Conservation (phyloP, 2,797 vertebrate genomes). For the Cynopterus sphinx region DNA sequence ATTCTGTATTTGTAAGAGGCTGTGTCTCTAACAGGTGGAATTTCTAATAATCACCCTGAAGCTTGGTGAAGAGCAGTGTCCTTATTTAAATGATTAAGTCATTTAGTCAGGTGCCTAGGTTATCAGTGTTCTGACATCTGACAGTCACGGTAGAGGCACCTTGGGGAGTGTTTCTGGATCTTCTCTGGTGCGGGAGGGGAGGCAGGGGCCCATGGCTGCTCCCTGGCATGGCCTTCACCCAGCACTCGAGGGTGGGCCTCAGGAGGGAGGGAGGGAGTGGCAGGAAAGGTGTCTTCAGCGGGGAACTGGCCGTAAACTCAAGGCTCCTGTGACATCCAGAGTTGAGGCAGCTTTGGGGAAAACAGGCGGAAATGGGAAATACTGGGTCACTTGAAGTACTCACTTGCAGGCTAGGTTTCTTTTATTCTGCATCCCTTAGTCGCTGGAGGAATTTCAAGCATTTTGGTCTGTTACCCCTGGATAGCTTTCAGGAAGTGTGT, state of each 20-base stretch:
- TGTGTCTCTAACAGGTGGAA: neutral
- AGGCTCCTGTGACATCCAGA: neutral
- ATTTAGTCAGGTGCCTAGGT: neutral
- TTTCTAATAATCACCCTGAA: neutral
- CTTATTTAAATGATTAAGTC: neutral
- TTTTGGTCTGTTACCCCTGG: neutral
- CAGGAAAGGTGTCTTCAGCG: neutral
- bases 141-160: accelerated
- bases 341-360: neutral
- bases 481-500: neutral
- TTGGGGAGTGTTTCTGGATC: no score
- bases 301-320: neutral
- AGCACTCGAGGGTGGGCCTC: neutral
- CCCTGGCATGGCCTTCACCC: neutral
- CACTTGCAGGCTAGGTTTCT: neutral
- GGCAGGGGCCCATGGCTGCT: neutral
- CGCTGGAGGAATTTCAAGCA: neutral
- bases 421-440: neutral
- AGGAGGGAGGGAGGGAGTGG: neutral
- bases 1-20: neutral
- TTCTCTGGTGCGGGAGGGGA: no score
- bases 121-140: neutral
- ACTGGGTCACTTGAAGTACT: neutral
- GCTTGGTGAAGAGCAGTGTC: neutral
- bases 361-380: neutral